Evolutionary conservation across 2,113 vertebrate genomes (phyloP).

Genomic region (Oxyura jamaicensis): DNA sequence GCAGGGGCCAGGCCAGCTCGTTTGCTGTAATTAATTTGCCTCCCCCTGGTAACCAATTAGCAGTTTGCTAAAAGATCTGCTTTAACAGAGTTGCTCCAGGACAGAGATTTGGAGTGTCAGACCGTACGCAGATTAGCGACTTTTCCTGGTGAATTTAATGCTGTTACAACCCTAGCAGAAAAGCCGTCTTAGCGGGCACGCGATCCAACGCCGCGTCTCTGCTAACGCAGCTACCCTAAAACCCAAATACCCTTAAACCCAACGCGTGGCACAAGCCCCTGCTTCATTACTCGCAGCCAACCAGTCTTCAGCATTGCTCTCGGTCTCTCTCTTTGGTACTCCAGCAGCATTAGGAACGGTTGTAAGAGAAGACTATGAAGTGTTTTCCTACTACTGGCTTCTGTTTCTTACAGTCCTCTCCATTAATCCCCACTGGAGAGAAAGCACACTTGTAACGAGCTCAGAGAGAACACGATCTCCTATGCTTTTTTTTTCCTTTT

Average conservation of each 20-base stretch:
- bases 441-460: neutral
- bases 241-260: neutral
- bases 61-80: neutral
- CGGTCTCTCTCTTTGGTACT: neutral
- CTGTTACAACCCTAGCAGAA: neutral
- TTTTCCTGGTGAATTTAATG: neutral
- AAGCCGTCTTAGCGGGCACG: neutral
- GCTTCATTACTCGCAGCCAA: neutral
- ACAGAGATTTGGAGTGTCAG: neutral
- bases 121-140: rapidly evolving
- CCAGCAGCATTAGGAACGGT: neutral
- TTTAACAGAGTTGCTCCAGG: neutral
- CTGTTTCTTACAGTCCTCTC: neutral
- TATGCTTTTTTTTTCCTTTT: neutral
- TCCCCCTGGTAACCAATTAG: neutral
- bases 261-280: neutral
- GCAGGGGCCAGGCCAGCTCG: too few relatives aligned
- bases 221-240: neutral
- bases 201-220: neutral
- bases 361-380: neutral
- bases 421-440: neutral
- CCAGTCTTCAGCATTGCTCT: neutral
- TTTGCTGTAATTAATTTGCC: neutral
- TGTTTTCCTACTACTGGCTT: neutral
- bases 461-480: neutral